A percentile compares a stretch with the other conserved stretches of the same genome.
These are phyloP conservation scores for Sylvia borin DNA, from an alignment of 2,797 vertebrate species.

Conservation along the genomic window DNA sequence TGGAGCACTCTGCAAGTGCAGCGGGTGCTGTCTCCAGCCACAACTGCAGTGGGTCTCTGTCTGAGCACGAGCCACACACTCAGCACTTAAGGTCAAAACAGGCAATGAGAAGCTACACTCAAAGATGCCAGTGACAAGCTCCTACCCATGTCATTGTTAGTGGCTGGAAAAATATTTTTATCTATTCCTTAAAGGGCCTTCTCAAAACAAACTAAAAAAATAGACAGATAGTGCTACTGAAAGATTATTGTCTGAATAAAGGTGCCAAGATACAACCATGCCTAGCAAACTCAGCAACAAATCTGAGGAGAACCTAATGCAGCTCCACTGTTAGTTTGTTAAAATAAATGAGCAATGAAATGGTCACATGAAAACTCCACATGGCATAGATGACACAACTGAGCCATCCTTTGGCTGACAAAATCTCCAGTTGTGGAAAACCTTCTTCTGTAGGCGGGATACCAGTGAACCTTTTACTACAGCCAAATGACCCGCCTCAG, in stretches of 20 bases:
- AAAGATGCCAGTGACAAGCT: neutral
- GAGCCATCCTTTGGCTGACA: neutral
- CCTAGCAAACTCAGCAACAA: neutral
- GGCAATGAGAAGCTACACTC: neutral
- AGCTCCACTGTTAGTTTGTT: neutral
- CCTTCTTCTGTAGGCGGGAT: neutral
- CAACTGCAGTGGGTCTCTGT: fast-evolving
- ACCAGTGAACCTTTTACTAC: neutral
- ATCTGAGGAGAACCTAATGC: neutral
- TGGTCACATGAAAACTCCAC: neutral
- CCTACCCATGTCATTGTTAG: neutral
- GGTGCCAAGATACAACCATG: fast-evolving
- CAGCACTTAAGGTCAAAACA: neutral
- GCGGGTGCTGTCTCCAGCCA: fast-evolving
- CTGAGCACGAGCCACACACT: fast-evolving
- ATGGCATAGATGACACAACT: neutral
- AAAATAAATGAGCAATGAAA: neutral
- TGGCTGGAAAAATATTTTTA: neutral
- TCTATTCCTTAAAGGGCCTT: neutral
- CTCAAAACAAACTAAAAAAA: neutral
- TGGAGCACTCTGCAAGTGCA: fast-evolving
- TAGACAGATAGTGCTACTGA: neutral
- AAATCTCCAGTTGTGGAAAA: neutral
- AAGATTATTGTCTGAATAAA: neutral
- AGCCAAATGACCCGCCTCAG: neutral